Conservation (phyloP, 1,140 invertebrate genomes). For the Hyposmocoma kahamanoa region DNA sequence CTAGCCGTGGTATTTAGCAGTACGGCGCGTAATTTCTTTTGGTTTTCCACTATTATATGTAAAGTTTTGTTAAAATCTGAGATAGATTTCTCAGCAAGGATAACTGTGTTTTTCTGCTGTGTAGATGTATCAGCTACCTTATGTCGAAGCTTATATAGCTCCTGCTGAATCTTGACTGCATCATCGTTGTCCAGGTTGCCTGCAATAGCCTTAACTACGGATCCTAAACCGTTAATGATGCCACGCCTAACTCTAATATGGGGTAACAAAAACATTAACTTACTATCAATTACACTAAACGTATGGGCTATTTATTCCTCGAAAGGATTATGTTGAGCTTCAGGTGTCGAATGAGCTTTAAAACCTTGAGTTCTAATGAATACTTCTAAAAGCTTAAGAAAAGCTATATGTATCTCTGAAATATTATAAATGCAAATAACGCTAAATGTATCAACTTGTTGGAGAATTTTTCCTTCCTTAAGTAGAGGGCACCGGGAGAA, state of each 20-base stretch:
- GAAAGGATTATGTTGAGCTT: neutral
- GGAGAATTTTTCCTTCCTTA: neutral
- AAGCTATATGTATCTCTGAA: neutral
- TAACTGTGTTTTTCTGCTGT: no score
- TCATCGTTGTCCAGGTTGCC: slow-evolving; percentile 1
- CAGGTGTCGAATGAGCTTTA: neutral
- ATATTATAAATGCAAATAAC: neutral
- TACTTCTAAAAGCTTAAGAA: neutral
- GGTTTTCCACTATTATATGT: neutral
- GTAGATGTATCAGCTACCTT: no score
- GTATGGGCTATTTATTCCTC: neutral
- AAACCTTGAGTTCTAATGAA: neutral
- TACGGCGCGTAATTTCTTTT: neutral
- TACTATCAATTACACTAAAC: neutral
- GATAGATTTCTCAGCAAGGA: no score
- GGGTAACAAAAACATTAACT: neutral
- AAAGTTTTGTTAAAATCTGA: neutral
- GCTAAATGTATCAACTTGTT: slow-evolving; percentile 1
- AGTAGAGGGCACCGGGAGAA: neutral
- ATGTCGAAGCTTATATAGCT: neutral
- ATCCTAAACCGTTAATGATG: slow-evolving; percentile 1
- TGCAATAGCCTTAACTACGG: neutral
- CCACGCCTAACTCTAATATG: neutral
- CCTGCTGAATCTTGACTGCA: neutral
- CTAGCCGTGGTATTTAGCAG: neutral